Conservation (phyloP, 1,140 invertebrate genomes). For the Lithobius niger region DNA sequence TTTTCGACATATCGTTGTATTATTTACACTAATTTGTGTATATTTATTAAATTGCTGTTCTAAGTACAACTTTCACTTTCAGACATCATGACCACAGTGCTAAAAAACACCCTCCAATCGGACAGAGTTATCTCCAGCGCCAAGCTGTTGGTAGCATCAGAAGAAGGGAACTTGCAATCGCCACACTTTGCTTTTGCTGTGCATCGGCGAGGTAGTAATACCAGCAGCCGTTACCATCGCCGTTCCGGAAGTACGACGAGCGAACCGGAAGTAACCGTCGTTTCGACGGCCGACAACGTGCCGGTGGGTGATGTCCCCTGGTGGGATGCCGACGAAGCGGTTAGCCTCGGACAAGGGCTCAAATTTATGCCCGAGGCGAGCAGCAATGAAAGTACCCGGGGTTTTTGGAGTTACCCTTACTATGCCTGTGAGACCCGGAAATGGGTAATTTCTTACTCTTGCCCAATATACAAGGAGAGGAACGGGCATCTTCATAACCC, state of each 20-base stretch:
- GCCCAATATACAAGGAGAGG: neutral
- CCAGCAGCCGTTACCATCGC: too few species aligned
- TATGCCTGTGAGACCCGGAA: slow-evolving; percentile 52
- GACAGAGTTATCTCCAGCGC: slow-evolving; percentile 10
- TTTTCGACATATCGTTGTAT: too few species aligned
- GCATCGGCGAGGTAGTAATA: slow-evolving; percentile 34
- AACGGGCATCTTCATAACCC: neutral
- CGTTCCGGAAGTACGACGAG: slow-evolving; percentile 39
- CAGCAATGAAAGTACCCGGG: too few species aligned
- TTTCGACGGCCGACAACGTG: neutral
- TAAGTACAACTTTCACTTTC: too few species aligned
- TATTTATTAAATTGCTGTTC: too few species aligned
- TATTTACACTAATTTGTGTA: too few species aligned
- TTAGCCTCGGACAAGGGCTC: slow-evolving; percentile 34
- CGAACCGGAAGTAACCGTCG: slow-evolving; percentile 27
- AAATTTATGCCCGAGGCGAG: too few species aligned
- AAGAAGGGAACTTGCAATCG: neutral
- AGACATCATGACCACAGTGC: slow-evolving; percentile 13
- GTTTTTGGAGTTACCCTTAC: slow-evolving; percentile 68
- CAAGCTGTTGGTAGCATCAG: slow-evolving; percentile 1
- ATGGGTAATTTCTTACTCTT: slow-evolving; percentile 62
- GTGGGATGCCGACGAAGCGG: slow-evolving; percentile 39
- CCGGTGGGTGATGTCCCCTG: slow-evolving; percentile 18
- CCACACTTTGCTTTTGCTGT: slow-evolving; percentile 23
- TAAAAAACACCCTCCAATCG: slow-evolving; percentile 12